A percentile compares a stretch with the other conserved stretches of the same genome.
These are phyloP conservation scores for Sturmia bella DNA, from an alignment of 2,888 invertebrate genomes.

Conservation along the genomic window DNA sequence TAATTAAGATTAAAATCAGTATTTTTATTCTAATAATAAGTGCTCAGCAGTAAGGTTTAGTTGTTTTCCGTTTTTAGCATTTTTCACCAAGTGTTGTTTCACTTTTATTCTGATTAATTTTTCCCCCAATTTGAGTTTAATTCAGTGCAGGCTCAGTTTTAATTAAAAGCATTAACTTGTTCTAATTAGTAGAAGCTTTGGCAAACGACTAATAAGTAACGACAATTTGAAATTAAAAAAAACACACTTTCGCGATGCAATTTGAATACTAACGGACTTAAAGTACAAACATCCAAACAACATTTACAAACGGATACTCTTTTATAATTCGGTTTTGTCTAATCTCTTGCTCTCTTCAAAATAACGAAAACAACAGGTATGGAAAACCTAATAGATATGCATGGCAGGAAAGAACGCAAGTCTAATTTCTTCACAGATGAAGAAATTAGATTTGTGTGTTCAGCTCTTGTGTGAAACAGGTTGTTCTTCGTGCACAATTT, in stretches of 20 bases:
- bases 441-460: no score
- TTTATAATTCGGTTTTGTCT: slow-evolving; percentile 19
- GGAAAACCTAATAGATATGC: not conserved
- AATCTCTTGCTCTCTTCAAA: slow-evolving; percentile 26
- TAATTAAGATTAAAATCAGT: slow-evolving; percentile 18
- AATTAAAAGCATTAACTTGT: slow-evolving; percentile 61
- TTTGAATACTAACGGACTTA: slow-evolving; percentile 57
- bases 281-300: not conserved
- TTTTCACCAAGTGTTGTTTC: not conserved
- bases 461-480: no score
- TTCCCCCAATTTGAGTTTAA: not conserved
- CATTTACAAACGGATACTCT: slow-evolving; percentile 4
- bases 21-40: slow-evolving; percentile 5
- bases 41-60: not conserved
- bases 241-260: slow-evolving; percentile 54
- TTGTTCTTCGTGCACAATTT: no score
- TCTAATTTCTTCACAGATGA: not conserved
- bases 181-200: slow-evolving; percentile 77
- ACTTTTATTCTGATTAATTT: not conserved
- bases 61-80: not conserved
- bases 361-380: not conserved
- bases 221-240: slow-evolving; percentile 49
- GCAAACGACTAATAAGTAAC: slow-evolving; percentile 73
- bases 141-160: slow-evolving; percentile 6
- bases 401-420: not conserved